These are phyloP conservation scores for Bos indicus DNA, from an alignment of 2,113 vertebrate genomes.

Conservation along the genomic window DNA sequence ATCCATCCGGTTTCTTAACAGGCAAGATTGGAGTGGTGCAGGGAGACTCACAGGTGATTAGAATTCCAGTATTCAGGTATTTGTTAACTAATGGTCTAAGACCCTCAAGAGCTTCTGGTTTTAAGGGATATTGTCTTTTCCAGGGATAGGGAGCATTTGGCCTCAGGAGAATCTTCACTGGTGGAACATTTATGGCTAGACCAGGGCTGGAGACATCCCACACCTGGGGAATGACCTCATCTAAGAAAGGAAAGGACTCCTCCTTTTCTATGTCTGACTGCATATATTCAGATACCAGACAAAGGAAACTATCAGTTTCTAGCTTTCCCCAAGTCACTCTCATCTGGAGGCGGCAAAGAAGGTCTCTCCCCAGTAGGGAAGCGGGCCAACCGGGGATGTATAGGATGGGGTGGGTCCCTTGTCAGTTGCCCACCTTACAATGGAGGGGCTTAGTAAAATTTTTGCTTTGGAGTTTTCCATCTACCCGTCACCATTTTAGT, in stretches of 20 bases:
- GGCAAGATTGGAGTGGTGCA: neutral
- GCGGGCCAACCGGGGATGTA: rapidly evolving
- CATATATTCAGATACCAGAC: neutral
- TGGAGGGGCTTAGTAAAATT: neutral
- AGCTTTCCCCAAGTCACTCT: neutral
- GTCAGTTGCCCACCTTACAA: neutral
- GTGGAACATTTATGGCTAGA: no score
- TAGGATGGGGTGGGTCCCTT: neutral
- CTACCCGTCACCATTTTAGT: neutral
- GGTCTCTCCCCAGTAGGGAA: neutral
- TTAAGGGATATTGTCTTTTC: no score
- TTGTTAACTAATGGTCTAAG: neutral
- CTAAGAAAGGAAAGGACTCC: neutral
- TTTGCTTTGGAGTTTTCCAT: neutral
- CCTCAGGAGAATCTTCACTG: no score
- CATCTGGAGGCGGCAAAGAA: neutral
- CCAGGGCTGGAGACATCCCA: no score
- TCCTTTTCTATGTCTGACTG: neutral
- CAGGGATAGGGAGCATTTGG: no score
- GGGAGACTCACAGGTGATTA: neutral
- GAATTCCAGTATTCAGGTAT: neutral
- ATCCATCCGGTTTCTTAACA: neutral
- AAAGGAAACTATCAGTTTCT: neutral
- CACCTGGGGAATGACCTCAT: no score
- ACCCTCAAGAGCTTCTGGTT: neutral